Conservation (phyloP, 2,797 vertebrate species). For the Spinibarbus caldwelli region DNA sequence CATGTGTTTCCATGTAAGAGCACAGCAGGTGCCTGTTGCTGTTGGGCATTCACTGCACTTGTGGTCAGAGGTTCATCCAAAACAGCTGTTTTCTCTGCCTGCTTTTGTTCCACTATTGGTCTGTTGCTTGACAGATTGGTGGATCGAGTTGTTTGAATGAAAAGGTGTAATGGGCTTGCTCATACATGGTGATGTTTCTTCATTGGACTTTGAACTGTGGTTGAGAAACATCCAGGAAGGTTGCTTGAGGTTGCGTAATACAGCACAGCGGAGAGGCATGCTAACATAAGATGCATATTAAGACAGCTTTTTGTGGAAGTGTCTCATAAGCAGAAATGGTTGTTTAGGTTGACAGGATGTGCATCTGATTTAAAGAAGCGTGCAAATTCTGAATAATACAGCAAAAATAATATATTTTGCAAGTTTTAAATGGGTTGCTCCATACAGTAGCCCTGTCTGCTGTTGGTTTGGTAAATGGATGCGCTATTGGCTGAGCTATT, state of each 20-base stretch:
- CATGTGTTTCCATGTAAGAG: conserved; percentile 5
- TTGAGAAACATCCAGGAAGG: conserved; percentile 15
- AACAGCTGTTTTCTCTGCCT: background rate
- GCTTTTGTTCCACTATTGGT: background rate
- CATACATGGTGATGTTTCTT: background rate
- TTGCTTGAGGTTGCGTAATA: conserved; percentile 5
- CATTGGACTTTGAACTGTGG: background rate
- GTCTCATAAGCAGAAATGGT: background rate
- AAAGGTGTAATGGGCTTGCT: background rate
- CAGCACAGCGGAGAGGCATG: background rate
- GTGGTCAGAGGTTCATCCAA: background rate
- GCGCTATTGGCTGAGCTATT: background rate
- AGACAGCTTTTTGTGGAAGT: background rate
- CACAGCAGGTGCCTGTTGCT: conserved; percentile 11
- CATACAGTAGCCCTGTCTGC: background rate
- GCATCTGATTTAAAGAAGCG: background rate
- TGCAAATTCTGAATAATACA: background rate
- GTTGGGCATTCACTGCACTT: background rate
- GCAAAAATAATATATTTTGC: background rate
- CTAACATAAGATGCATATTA: background rate
- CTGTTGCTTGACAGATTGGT: background rate
- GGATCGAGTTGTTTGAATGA: background rate
- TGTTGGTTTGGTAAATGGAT: background rate
- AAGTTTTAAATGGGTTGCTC: background rate
- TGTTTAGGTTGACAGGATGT: background rate